These are phyloP conservation scores for Harmothoe impar DNA, from an alignment of 2,888 invertebrate species.

Conservation along the genomic window DNA sequence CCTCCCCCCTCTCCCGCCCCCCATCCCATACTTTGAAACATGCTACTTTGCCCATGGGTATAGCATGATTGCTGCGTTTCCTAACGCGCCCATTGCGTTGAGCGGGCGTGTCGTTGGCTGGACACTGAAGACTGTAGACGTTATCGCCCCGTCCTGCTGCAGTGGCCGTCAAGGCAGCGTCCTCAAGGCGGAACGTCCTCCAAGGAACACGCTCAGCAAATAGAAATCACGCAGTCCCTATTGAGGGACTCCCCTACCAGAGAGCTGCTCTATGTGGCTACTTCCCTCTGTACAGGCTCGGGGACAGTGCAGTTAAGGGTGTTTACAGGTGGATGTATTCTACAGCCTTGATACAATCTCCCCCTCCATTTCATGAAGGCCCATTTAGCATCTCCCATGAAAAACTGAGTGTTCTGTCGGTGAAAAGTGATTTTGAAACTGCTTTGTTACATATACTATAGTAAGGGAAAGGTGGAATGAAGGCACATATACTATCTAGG, in stretches of 20 bases:
- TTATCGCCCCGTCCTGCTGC: background rate
- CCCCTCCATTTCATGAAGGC: too few species aligned
- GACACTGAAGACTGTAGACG: conserved; percentile 35
- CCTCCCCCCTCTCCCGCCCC: too few species aligned
- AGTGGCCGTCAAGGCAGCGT: background rate
- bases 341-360: too few species aligned
- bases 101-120: background rate
- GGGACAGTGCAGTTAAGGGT: too few species aligned
- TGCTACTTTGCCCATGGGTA: too few species aligned
- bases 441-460: too few species aligned
- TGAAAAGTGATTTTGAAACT: too few species aligned
- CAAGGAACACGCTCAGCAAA: conserved; percentile 17
- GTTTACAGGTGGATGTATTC: too few species aligned
- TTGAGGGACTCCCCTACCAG: background rate
- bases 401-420: too few species aligned
- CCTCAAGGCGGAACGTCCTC: background rate
- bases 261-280: conserved; percentile 6
- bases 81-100: background rate
- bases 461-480: too few species aligned
- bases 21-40: too few species aligned
- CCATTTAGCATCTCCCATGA: background rate
- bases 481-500: too few species aligned
- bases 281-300: background rate
- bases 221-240: background rate
- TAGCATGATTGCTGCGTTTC: background rate